Percentiles rank a stretch among this genome's conserved stretches.
These are phyloP conservation scores for Garrulus glandarius DNA, from an alignment of 2,797 vertebrate species.

Conservation along the genomic window DNA sequence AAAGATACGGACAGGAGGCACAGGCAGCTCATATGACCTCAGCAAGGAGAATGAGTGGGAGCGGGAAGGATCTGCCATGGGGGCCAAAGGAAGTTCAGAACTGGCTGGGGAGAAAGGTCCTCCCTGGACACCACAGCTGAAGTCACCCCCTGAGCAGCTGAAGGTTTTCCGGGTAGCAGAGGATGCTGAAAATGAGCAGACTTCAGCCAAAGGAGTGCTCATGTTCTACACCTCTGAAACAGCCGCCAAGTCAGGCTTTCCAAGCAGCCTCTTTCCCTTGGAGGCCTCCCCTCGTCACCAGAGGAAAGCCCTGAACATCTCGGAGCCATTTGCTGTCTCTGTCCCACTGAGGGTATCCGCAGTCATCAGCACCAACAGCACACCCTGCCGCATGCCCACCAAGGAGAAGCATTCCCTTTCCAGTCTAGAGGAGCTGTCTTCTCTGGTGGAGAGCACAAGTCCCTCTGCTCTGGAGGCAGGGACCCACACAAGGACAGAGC, in stretches of 20 bases:
- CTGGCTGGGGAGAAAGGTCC: constrained; percentile 54
- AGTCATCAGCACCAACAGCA: constrained; percentile 96
- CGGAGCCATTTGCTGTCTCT: constrained; percentile 93
- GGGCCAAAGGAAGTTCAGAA: constrained; percentile 76
- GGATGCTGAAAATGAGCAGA: constrained; percentile 82
- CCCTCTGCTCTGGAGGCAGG: constrained; percentile 2
- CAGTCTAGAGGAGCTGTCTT: constrained; percentile 75
- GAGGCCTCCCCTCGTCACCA: constrained; percentile 93
- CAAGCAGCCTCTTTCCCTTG: constrained; percentile 89
- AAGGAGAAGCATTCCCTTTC: constrained; percentile 83
- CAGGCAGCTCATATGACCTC: constrained; percentile 85
- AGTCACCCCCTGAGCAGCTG: constrained; percentile 88
- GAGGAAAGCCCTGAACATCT: constrained; percentile 94
- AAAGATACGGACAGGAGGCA: constrained; percentile 85
- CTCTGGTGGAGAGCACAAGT: constrained; percentile 46
- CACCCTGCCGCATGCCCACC: constrained; percentile 82
- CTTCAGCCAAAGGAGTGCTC: constrained; percentile 87
- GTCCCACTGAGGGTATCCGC: constrained; percentile 93
- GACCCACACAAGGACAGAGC: neutral
- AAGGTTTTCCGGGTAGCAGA: constrained; percentile 92
- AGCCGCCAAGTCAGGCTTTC: constrained; percentile 85
- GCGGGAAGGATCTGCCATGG: constrained; percentile 68
- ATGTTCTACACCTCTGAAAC: constrained; percentile 90
- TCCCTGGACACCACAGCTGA: constrained; percentile 62
- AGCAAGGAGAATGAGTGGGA: constrained; percentile 87